Evolutionary conservation across 1,140 invertebrate species (phyloP).

Genomic region (Trypoxylus dichotomus): DNA sequence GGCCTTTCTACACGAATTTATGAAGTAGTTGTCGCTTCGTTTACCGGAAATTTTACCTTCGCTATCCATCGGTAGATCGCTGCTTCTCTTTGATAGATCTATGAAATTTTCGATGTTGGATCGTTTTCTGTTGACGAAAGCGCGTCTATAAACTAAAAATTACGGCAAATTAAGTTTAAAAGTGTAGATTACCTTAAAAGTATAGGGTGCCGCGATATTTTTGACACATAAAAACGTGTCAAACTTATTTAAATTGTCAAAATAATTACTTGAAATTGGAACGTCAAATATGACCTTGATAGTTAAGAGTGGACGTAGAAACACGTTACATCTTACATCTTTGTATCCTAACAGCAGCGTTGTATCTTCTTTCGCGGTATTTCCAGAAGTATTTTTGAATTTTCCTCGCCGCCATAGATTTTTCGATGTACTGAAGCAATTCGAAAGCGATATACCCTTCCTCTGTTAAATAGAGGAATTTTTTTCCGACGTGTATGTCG

Average conservation of each 20-base stretch:
- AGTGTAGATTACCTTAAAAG: not conserved
- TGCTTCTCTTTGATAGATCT: constrained; percentile 8
- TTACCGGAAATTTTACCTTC: not conserved
- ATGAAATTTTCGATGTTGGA: constrained; percentile 14
- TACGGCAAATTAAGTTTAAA: not conserved
- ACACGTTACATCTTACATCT: not conserved
- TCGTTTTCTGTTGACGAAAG: constrained; percentile 4
- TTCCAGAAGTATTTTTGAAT: constrained; percentile 9
- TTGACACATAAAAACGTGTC: too few species aligned
- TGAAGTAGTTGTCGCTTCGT: not conserved
- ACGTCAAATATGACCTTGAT: not conserved
- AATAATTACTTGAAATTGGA: not conserved
- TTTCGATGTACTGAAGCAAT: constrained; percentile 6
- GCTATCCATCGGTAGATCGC: not conserved
- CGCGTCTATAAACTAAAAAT: not conserved
- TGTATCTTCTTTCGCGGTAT: not conserved
- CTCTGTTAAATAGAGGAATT: constrained; percentile 24
- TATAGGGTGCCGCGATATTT: too few species aligned
- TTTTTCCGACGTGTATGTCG: not conserved
- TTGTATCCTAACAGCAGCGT: constrained; percentile 2
- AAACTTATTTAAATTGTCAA: too few species aligned
- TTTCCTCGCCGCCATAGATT: constrained; percentile 20
- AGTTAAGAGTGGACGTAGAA: not conserved
- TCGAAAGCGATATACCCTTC: constrained; percentile 15
- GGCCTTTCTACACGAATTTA: constrained; percentile 15